Conservation (phyloP, 2,113 vertebrate genomes). For the Syngnathus floridae region DNA sequence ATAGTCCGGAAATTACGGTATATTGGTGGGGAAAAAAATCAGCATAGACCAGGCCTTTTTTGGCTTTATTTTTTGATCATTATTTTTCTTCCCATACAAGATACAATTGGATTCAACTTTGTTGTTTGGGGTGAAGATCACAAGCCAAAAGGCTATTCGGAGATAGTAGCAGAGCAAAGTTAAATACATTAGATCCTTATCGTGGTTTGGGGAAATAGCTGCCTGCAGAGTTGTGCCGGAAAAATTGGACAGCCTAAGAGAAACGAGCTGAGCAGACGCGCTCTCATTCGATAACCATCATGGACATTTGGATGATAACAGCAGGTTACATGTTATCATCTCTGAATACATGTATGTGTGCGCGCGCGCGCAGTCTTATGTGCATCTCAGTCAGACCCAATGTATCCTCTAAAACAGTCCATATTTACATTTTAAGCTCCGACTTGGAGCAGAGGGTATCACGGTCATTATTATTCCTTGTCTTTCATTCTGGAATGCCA, state of each 20-base stretch:
- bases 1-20: too few species aligned
- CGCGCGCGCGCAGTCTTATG: background rate
- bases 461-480: background rate
- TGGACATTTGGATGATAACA: slow-evolving; percentile 47
- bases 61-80: too few species aligned
- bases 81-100: too few species aligned
- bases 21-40: background rate
- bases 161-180: slow-evolving; percentile 34
- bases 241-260: slow-evolving; percentile 54
- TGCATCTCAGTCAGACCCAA: background rate
- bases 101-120: too few species aligned
- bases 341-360: slow-evolving; percentile 5
- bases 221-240: slow-evolving; percentile 40
- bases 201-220: slow-evolving; percentile 36
- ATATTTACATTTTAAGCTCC: background rate
- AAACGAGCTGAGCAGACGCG: slow-evolving; percentile 65
- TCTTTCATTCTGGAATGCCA: background rate
- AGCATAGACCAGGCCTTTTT: too few species aligned
- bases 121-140: background rate
- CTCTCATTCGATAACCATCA: slow-evolving; percentile 54
- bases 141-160: slow-evolving; percentile 4
- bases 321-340: slow-evolving; percentile 25
- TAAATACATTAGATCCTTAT: slow-evolving; percentile 32
- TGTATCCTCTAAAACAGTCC: too few species aligned
- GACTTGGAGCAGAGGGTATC: background rate